phyloP scores from a whole-genome alignment of 1,140 invertebrate species.

The Hypothenemus hampei region DNA sequence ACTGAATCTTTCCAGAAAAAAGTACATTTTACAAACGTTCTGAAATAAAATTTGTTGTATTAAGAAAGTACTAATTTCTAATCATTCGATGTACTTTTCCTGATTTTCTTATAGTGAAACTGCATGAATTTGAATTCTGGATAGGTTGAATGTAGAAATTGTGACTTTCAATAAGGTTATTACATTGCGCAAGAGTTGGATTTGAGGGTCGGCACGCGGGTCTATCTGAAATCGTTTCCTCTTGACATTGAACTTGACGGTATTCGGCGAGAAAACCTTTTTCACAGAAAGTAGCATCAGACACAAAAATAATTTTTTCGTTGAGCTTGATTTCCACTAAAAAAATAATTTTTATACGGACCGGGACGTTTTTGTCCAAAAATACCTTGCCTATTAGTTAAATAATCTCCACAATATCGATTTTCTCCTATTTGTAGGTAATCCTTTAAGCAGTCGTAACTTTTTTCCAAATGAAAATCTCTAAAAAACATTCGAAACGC shows the following conservation, averaged over 20 bases:
- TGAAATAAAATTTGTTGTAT: no score
- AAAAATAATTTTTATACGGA: background rate
- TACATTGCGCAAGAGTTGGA: no score
- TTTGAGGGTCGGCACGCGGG: no score
- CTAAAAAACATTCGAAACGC: slow-evolving; percentile 22
- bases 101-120: no score
- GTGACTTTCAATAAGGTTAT: no score
- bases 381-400: slow-evolving; percentile 8
- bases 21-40: no score
- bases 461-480: slow-evolving; percentile 33
- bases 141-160: no score
- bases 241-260: slow-evolving; percentile 17
- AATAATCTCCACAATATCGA: slow-evolving; percentile 25
- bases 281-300: slow-evolving; percentile 9
- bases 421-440: slow-evolving; percentile 27
- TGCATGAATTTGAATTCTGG: no score
- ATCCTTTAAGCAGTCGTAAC: slow-evolving; percentile 31
- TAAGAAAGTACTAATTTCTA: no score
- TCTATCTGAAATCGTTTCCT: no score
- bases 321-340: slow-evolving; percentile 13
- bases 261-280: slow-evolving; percentile 13
- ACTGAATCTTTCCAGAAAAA: no score
- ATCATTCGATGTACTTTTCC: no score
- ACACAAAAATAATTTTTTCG: slow-evolving; percentile 9
- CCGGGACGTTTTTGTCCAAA: background rate